Conservation (phyloP, 37 sponge, comb jelly and placozoan species). For the Theonella swinhoei region DNA sequence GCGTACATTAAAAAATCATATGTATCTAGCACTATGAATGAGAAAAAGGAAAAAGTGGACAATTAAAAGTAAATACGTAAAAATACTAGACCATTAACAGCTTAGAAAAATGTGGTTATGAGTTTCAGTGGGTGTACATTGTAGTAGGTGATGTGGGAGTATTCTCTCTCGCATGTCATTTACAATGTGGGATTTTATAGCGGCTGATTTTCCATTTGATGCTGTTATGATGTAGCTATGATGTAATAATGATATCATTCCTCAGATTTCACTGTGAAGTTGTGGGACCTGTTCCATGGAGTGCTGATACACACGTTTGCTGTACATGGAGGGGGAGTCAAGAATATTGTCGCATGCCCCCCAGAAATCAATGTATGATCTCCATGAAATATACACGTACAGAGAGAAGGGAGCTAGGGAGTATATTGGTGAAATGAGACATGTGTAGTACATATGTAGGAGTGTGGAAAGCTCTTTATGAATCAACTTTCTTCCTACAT, state of each 20-base stretch:
- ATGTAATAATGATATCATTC: not conserved
- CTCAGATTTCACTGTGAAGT: conserved; percentile 85
- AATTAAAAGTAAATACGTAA: no score
- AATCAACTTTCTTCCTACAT: not conserved
- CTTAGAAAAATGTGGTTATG: no score
- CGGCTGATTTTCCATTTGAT: no score
- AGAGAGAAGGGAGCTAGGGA: conserved; percentile 15
- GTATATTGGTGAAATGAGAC: not conserved
- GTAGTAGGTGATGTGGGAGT: no score
- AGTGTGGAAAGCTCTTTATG: not conserved
- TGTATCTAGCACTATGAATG: no score
- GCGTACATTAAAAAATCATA: no score
- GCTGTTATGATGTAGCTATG: not conserved
- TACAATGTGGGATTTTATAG: no score
- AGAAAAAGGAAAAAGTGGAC: no score
- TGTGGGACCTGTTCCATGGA: conserved; percentile 87
- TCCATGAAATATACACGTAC: not conserved
- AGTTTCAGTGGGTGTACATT: no score
- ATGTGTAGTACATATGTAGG: not conserved
- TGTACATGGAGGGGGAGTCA: conserved; percentile 83
- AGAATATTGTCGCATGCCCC: conserved; percentile 70
- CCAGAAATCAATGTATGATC: conserved; percentile 75
- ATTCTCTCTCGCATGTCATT: no score
- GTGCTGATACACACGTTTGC: conserved; percentile 77
- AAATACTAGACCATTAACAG: no score